Conservation (phyloP, 2,113 vertebrate genomes). For the Trematocara variabile region DNA sequence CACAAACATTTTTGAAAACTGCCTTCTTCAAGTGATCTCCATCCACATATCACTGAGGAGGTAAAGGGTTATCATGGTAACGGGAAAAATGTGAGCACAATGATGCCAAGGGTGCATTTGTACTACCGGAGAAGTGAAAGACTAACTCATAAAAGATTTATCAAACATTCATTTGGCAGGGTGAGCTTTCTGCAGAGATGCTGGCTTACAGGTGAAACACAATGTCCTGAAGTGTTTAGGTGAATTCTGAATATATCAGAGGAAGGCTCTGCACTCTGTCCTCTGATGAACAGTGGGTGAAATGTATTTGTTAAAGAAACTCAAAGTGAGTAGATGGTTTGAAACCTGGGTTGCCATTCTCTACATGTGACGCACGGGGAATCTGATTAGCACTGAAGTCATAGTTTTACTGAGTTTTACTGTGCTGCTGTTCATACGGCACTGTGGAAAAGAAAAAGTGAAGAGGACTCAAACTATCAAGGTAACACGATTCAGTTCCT, state of each 20-base stretch:
- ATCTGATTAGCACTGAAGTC: neutral
- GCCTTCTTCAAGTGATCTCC: neutral
- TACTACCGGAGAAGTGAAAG: neutral
- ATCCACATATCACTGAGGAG: neutral
- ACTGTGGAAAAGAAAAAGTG: neutral
- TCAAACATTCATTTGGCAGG: neutral
- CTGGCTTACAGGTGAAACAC: neutral
- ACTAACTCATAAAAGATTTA: neutral
- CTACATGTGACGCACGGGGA: neutral
- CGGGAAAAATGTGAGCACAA: neutral
- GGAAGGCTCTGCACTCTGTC: neutral
- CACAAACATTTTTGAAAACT: neutral
- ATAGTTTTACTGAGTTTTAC: neutral
- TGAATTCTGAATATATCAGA: neutral
- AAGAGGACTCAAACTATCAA: neutral
- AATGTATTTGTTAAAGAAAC: neutral
- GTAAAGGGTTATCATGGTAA: neutral
- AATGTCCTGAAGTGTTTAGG: neutral
- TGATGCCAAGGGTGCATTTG: neutral
- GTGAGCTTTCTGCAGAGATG: neutral
- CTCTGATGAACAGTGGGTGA: neutral
- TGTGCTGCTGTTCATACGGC: neutral
- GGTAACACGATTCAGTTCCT: neutral
- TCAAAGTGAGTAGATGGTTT: neutral
- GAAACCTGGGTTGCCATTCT: neutral